A percentile compares a stretch with the other conserved stretches of the same genome.
Conservation (phyloP, 2,113 vertebrate species). For the Ahaetulla prasina region DNA sequence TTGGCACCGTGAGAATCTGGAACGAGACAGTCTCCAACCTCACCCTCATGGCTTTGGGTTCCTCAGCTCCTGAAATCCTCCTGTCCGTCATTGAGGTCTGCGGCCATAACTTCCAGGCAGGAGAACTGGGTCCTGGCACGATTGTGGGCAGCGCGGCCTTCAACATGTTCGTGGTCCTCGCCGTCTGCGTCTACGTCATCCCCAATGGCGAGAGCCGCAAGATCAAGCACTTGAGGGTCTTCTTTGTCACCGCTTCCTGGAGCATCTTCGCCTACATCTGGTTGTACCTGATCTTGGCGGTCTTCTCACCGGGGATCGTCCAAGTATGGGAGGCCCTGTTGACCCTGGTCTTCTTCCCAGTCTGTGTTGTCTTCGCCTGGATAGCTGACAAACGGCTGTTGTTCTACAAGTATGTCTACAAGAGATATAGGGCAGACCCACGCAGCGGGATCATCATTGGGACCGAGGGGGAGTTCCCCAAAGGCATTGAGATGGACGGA, state of each 20-base stretch:
- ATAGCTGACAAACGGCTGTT: slow-evolving; percentile 91
- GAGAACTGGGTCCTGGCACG: slow-evolving; percentile 86
- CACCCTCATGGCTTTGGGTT: slow-evolving; percentile 91
- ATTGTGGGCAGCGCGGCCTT: slow-evolving; percentile 96
- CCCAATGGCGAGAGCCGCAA: slow-evolving; percentile 81
- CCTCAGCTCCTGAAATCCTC: slow-evolving; percentile 92
- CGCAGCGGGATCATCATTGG: slow-evolving; percentile 92
- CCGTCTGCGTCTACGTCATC: slow-evolving; percentile 88
- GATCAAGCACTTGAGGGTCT: slow-evolving; percentile 94
- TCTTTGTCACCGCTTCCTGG: slow-evolving; percentile 96
- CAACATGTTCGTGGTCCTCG: slow-evolving; percentile 98
- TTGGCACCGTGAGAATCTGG: slow-evolving; percentile 94
- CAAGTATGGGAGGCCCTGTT: slow-evolving; percentile 94
- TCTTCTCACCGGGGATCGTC: slow-evolving; percentile 87
- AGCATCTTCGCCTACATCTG: slow-evolving; percentile 98
- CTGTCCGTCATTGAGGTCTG: slow-evolving; percentile 94
- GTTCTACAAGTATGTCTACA: slow-evolving; percentile 97
- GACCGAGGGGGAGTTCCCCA: slow-evolving; percentile 85
- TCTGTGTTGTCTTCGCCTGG: slow-evolving; percentile 93
- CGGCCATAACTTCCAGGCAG: slow-evolving; percentile 84
- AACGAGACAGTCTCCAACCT: slow-evolving; percentile 96
- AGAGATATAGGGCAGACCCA: slow-evolving; percentile 90
- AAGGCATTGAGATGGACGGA: slow-evolving; percentile 78
- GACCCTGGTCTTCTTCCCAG: slow-evolving; percentile 88
- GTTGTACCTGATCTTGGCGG: slow-evolving; percentile 91